A percentile compares a stretch with the other conserved stretches of the same genome.
These are phyloP conservation scores for Hydrophis major DNA, from an alignment of 2,797 vertebrate species.

Conservation along the genomic window DNA sequence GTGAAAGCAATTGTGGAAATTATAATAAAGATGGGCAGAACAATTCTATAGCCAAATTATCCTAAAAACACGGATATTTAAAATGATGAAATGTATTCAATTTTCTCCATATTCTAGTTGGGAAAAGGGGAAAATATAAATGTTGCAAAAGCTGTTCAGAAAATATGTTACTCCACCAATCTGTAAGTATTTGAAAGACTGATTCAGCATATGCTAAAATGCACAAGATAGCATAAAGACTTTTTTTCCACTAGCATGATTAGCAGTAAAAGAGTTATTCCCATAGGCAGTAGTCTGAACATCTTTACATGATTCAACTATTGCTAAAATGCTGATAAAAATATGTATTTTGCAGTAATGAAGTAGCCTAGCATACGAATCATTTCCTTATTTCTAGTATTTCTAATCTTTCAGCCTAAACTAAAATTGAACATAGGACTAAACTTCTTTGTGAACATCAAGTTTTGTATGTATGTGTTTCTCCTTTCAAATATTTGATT, in stretches of 20 bases:
- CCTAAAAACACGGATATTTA: neutral
- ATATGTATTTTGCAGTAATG: neutral
- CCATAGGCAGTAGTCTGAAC: neutral
- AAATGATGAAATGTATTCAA: too few relatives aligned
- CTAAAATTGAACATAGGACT: neutral
- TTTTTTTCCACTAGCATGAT: neutral
- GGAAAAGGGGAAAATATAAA: neutral
- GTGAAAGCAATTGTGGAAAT: neutral
- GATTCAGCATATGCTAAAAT: neutral
- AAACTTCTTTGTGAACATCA: neutral
- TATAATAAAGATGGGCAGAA: neutral
- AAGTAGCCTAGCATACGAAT: neutral
- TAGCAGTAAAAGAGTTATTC: neutral
- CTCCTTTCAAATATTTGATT: neutral
- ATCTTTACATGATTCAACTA: neutral
- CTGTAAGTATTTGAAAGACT: neutral
- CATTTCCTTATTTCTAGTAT: neutral
- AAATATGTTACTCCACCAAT: neutral
- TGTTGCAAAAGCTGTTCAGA: neutral
- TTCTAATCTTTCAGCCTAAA: neutral
- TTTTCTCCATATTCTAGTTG: neutral
- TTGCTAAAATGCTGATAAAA: neutral
- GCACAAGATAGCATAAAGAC: neutral
- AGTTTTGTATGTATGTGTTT: neutral
- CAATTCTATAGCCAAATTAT: neutral